Conservation (phyloP, 2,888 invertebrate genomes). For the Listrodromus nycthemerus region DNA sequence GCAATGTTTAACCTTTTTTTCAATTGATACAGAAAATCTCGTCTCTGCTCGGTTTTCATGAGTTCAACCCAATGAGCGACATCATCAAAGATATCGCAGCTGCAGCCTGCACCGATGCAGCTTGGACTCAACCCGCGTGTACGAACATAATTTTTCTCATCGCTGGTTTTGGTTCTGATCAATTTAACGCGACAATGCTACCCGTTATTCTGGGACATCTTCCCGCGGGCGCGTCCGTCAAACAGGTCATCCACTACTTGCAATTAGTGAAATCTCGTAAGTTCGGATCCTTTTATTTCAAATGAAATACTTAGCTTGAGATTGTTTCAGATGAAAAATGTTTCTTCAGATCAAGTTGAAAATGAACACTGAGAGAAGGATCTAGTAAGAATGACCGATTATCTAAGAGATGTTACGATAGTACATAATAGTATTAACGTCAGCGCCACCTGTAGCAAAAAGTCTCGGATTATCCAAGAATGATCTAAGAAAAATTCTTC, state of each 20-base stretch:
- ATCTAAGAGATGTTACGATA: too few relatives aligned
- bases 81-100: slow-evolving; percentile 82
- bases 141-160: slow-evolving; percentile 89
- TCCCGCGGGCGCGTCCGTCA: slow-evolving; percentile 90
- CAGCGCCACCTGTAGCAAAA: too few relatives aligned
- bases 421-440: too few relatives aligned
- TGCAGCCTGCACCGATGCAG: slow-evolving; percentile 86
- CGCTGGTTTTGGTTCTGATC: slow-evolving; percentile 86
- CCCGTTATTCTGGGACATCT: slow-evolving; percentile 89
- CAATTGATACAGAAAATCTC: slow-evolving; percentile 62
- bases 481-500: too few relatives aligned
- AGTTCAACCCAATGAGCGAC: slow-evolving; percentile 88
- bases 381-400: too few relatives aligned
- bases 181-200: slow-evolving; percentile 88
- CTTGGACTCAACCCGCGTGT: slow-evolving; percentile 87
- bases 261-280: slow-evolving; percentile 86
- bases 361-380: too few relatives aligned
- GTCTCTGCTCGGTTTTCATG: slow-evolving; percentile 78
- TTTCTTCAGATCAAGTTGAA: too few relatives aligned
- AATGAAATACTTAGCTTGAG: background rate
- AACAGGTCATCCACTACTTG: slow-evolving; percentile 90
- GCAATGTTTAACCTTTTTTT: background rate
- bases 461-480: too few relatives aligned
- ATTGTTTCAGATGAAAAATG: too few relatives aligned
- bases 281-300: slow-evolving; percentile 21